These are phyloP conservation scores for Aricia artaxerxes DNA, from an alignment of 2,888 invertebrate genomes.

Conservation along the genomic window DNA sequence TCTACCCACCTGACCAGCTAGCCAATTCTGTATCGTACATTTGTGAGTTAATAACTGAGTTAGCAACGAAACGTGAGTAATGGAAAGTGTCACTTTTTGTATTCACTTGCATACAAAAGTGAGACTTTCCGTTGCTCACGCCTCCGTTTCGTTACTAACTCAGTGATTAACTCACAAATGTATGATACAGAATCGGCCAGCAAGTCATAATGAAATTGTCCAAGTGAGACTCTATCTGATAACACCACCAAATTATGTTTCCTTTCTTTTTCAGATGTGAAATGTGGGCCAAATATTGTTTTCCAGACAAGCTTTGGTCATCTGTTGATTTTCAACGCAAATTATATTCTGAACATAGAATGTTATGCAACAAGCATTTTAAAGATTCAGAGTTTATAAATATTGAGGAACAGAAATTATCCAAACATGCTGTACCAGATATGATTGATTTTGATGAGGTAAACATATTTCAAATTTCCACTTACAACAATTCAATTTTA, in stretches of 20 bases:
- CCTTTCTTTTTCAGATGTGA: slow-evolving; percentile 30
- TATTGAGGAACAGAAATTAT: background rate
- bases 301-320: slow-evolving; percentile 31
- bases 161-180: too few relatives aligned
- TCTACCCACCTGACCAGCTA: background rate
- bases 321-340: slow-evolving; percentile 23
- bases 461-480: background rate
- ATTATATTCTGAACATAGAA: slow-evolving; percentile 28
- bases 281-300: slow-evolving; percentile 30
- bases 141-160: too few relatives aligned
- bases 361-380: slow-evolving; percentile 30
- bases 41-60: too few relatives aligned
- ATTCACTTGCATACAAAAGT: too few relatives aligned
- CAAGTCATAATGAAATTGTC: background rate
- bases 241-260: slow-evolving; percentile 1
- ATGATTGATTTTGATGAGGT: background rate
- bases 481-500: background rate
- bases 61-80: too few relatives aligned
- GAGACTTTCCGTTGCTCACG: too few relatives aligned
- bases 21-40: too few relatives aligned
- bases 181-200: too few relatives aligned
- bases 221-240: background rate
- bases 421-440: slow-evolving; percentile 17
- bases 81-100: too few relatives aligned
- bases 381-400: background rate